Base-by-base conservation (phyloP, 2,888 invertebrate species). In the Drosophila stalkeri region DNA sequence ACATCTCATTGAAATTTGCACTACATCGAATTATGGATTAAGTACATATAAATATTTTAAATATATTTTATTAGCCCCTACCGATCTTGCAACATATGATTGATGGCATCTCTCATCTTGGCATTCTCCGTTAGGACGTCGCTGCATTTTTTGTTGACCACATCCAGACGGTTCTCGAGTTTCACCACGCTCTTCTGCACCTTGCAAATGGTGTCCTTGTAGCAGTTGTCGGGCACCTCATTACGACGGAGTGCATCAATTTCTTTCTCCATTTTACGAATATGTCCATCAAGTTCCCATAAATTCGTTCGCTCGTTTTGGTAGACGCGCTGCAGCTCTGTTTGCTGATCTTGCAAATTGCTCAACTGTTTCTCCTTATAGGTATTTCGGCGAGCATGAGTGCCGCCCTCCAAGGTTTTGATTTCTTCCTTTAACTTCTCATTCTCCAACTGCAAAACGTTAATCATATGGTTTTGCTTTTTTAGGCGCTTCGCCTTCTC, bases 41-140 rank as follows among this genome's bases (percentile, higher is more conserved):
- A 27, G 6, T 6, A 3, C 8, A 12, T 20, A 2, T 23, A 6
- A 12, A 12, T 3, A 18, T 12, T 6, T 12, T 11, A 20, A 46
- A 20, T 14, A 46, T 14, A 46, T 14, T 1, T 20, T 20, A 20
- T 18, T 11, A 6, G 6, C 7, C 3, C 23, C 9, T 3, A 49
- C 96, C 96, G 95, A 92, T 98, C 98, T 72, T 96, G 95, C 1
- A 98, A 92, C 80, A 98, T 94, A 76, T 96, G 95, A 89, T 98
- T 96, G 57, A 98, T 98, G 85, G 97, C 96, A 14, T 96, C 94
- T 31, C 98, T 94, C 86, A 97, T 94, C 80, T 94, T 94, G 62
- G 94, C 94, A 91, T 97, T 98, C 70, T 96, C 95, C 3, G 96
- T 94, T 70, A 97, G 94, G 23, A 96, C 95, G 5, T 94, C 94